Evolutionary conservation across 2,113 vertebrate genomes (phyloP).

Genomic region (Lophotis ruficrista): DNA sequence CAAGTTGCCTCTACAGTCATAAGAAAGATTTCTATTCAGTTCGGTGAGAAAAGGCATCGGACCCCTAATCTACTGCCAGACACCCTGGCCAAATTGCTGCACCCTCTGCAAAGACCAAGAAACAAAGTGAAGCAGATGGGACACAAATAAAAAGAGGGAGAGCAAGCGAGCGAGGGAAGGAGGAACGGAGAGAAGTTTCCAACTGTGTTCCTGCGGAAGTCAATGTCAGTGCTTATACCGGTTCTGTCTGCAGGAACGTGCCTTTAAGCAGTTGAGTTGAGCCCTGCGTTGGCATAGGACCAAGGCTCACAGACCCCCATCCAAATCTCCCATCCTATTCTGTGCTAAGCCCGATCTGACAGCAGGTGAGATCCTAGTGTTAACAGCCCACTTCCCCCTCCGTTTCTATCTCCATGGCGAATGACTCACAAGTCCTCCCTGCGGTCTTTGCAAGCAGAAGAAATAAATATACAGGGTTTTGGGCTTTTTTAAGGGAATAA

Average conservation of each 20-base stretch:
- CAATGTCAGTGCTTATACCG: neutral
- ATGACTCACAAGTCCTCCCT: neutral
- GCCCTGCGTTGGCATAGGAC: neutral
- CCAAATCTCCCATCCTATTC: neutral
- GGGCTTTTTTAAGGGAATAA: neutral
- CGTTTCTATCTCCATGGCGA: neutral
- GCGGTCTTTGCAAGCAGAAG: neutral
- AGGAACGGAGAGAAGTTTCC: neutral
- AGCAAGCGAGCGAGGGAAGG: neutral
- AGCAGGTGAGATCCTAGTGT: conserved; percentile 7
- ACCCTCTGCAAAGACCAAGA: neutral
- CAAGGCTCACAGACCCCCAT: neutral
- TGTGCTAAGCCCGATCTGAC: neutral
- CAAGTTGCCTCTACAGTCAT: neutral
- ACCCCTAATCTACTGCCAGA: neutral
- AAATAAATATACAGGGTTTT: neutral
- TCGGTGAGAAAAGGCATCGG: neutral
- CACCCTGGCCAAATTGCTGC: neutral
- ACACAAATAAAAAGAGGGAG: neutral
- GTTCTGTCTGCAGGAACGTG: neutral
- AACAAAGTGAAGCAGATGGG: neutral
- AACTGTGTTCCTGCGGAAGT: accelerated
- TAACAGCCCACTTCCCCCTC: neutral
- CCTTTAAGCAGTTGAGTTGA: neutral
- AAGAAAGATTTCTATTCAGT: neutral